A percentile compares a stretch with the other conserved stretches of the same genome.
phyloP scores from a whole-genome alignment of 2,113 vertebrate genomes.

The Halcyon malimbica region DNA sequence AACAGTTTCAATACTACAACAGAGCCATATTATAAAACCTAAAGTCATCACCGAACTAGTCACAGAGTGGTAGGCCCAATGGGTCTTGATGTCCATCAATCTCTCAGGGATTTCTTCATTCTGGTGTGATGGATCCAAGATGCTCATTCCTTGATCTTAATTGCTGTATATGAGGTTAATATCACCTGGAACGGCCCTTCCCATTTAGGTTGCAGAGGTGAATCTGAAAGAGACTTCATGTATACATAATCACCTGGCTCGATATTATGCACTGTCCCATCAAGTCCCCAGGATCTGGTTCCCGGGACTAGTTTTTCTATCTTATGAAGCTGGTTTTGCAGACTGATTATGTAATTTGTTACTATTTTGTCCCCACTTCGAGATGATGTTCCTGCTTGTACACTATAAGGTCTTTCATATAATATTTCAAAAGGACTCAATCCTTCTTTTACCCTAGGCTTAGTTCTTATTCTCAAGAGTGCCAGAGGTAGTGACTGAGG shows the following conservation, averaged over 20 bases:
- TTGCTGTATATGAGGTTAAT: not conserved
- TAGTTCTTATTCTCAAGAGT: not conserved
- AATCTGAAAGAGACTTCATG: not conserved
- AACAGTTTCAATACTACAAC: no score
- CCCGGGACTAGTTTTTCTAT: not conserved
- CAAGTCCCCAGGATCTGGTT: not conserved
- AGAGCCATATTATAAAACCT: no score
- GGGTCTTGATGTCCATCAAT: no score
- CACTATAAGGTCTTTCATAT: not conserved
- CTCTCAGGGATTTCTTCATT: no score
- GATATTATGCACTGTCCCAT: not conserved
- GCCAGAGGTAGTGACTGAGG: no score
- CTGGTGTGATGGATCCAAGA: no score
- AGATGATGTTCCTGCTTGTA: no score
- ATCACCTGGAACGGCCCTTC: not conserved
- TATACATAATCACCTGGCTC: not conserved
- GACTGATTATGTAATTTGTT: not conserved
- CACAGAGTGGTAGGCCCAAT: no score
- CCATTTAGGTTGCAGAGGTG: not conserved
- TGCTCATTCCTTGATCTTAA: no score
- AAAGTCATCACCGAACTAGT: no score
- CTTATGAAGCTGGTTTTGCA: not conserved
- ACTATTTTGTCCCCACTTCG: not conserved
- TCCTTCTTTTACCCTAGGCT: not conserved
- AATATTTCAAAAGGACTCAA: not conserved